Evolutionary conservation across 2,113 vertebrate genomes (phyloP).

Genomic region (Lamprotornis superbus): DNA sequence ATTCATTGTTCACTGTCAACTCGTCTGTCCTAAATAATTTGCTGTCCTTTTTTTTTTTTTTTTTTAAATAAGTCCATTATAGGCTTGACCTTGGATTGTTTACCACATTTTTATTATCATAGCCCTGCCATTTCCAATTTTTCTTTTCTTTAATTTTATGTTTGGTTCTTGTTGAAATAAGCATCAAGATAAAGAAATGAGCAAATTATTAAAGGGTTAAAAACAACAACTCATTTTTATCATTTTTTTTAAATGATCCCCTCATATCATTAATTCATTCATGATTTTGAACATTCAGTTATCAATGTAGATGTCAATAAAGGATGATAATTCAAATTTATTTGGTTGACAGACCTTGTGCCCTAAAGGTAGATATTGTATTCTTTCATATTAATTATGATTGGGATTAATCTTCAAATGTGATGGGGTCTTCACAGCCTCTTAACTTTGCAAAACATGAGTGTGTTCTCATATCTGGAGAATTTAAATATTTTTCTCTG

Average conservation of each 20-base stretch:
- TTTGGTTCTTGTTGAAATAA: neutral
- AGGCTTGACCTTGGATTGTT: fast-evolving
- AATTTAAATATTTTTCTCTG: neutral
- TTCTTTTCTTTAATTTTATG: neutral
- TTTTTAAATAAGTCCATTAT: neutral
- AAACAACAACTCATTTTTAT: neutral
- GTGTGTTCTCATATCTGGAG: neutral
- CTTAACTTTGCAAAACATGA: neutral
- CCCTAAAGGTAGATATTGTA: neutral
- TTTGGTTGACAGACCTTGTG: neutral
- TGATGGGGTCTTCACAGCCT: neutral
- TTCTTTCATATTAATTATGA: neutral
- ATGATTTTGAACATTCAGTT: neutral
- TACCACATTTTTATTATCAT: neutral
- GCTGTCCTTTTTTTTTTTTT: neutral
- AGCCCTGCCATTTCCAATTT: neutral
- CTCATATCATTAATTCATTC: neutral
- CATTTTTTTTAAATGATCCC: neutral
- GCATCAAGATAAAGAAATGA: neutral
- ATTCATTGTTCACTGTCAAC: neutral
- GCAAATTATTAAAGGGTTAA: neutral
- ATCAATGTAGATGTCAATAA: neutral
- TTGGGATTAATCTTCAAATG: neutral
- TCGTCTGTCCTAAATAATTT: neutral
- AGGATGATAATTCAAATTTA: neutral